Evolutionary conservation across 2,113 vertebrate genomes (phyloP), one percentile per base, ranked within the genome.

Genomic region (Vanacampus margaritifer): DNA sequence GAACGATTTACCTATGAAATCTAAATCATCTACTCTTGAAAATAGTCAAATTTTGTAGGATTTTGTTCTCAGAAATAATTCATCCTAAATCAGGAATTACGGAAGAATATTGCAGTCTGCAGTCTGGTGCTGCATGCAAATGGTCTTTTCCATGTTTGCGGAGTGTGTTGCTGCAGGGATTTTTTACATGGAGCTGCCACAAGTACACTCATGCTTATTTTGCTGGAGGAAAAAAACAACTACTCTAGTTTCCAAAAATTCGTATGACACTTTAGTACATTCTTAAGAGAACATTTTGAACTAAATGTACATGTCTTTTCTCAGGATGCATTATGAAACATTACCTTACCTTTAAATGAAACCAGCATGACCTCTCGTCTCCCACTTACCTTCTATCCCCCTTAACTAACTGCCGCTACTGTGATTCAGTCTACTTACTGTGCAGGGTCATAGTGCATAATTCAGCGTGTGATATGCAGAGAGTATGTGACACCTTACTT

Each of bases 321-420:
- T 68, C 12, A 61, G 54, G 59, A 71, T 82, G 73, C 66, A 68
- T 77, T 64, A 60, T 76, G 53, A 75, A 76, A 74, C 35, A 67
- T 4, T 23, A 57, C 37, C 28, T 75, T 69, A 54, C 50, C 74
- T 78, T 73, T 78, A 81, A 84, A 72, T 67, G 71, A 78, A 86
- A 80, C 63, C 71, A 63, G 70, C 66, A 71, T 82, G 77, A 83
- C 75, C 75, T 81, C 64, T 75, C 77, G 46, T 70, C 67, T 75
- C 79, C 51, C 54, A 57, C 54, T 70, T 56, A 69, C 54, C 65
- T 66, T 54, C 54, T 54, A 63, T 67, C 69, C 64, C n/a, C 62
- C 65, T 69, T 80, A 73, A 79, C 76, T 75, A 75, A 71, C 72
- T 75, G 67, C 63, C 67, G 63, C 64, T 56, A 71, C 36, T 76